These are phyloP conservation scores for Brachyhypopomus occidentalis DNA, from an alignment of 2,113 vertebrate species.

Conservation along the genomic window DNA sequence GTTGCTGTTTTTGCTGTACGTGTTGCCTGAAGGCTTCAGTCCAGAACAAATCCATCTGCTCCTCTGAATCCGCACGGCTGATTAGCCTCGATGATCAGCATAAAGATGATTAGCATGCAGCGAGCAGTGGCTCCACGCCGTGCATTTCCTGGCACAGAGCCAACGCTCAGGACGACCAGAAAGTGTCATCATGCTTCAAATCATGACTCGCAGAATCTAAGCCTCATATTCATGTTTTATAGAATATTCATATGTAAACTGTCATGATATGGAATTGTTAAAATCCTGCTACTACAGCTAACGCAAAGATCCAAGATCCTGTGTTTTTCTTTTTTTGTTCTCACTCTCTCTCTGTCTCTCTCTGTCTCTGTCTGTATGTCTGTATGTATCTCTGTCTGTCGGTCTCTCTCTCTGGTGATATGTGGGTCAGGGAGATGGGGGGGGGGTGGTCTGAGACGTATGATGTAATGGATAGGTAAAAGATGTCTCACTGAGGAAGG, in stretches of 20 bases:
- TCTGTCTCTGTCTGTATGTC: background rate
- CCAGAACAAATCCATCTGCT: slow-evolving; percentile 61
- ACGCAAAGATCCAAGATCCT: background rate
- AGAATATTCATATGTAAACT: background rate
- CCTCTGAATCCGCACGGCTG: slow-evolving; percentile 59
- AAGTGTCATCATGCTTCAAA: slow-evolving; percentile 51
- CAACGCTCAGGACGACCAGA: slow-evolving; percentile 55
- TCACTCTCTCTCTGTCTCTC: background rate
- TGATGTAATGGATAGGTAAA: slow-evolving; percentile 52
- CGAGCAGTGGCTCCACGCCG: slow-evolving; percentile 51
- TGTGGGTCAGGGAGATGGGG: slow-evolving; percentile 17
- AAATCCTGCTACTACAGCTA: no score
- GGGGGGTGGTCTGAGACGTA: slow-evolving; percentile 25
- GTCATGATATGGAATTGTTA: no score
- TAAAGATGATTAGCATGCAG: slow-evolving; percentile 73
- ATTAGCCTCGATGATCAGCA: slow-evolving; percentile 64
- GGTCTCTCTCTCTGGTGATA: slow-evolving; percentile 20
- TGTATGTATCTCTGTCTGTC: background rate
- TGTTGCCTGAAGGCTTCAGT: slow-evolving; percentile 5
- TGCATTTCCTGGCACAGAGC: slow-evolving; percentile 58
- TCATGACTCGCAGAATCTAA: slow-evolving; percentile 63
- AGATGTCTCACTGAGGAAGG: slow-evolving; percentile 53
- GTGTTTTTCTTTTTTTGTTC: background rate
- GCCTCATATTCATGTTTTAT: background rate
- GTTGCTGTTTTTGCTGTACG: background rate